Percentiles rank a stretch among this genome's conserved stretches.
Evolutionary conservation across 2,888 invertebrate species (phyloP).

Genomic region (Dryococelus australis): DNA sequence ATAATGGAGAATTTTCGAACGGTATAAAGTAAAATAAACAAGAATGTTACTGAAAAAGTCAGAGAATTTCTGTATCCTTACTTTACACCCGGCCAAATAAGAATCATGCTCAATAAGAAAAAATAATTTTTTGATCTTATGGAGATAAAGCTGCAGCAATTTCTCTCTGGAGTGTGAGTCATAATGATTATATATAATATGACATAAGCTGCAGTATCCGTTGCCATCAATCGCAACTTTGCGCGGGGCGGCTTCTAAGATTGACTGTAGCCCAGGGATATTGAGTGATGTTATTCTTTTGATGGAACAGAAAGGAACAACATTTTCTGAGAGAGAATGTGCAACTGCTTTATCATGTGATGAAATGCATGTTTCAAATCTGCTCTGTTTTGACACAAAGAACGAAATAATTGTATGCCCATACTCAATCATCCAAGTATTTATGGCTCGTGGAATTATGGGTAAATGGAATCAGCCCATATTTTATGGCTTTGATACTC

Average conservation of each 20-base stretch:
- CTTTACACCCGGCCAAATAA: conserved; percentile 33
- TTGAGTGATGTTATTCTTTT: conserved; percentile 35
- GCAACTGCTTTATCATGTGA: conserved; percentile 48
- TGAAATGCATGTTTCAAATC: conserved; percentile 48
- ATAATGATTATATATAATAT: conserved; percentile 28
- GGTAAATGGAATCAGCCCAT: conserved; percentile 50
- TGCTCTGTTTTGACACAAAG: conserved; percentile 47
- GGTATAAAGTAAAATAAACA: neutral
- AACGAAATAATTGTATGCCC: conserved; percentile 47
- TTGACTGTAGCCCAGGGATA: conserved; percentile 45
- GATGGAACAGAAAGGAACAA: conserved; percentile 33
- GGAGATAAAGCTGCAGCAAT: conserved; percentile 32
- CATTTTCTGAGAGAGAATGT: conserved; percentile 41
- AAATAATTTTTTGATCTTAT: conserved; percentile 28
- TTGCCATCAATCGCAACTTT: conserved; percentile 44
- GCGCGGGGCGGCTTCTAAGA: conserved; percentile 46
- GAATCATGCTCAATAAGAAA: conserved; percentile 12
- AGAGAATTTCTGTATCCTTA: neutral
- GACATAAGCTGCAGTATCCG: conserved; percentile 30
- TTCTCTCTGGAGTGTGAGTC: conserved; percentile 26
- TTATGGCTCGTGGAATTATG: conserved; percentile 49
- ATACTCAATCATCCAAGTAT: conserved; percentile 48
- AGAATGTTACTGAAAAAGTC: neutral
- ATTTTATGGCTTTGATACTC: conserved; percentile 49
- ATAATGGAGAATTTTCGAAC: neutral